Evolutionary conservation across 2,797 vertebrate species (phyloP), one percentile per base, ranked within the genome.

Genomic region (Gymnothorax reevesii): DNA sequence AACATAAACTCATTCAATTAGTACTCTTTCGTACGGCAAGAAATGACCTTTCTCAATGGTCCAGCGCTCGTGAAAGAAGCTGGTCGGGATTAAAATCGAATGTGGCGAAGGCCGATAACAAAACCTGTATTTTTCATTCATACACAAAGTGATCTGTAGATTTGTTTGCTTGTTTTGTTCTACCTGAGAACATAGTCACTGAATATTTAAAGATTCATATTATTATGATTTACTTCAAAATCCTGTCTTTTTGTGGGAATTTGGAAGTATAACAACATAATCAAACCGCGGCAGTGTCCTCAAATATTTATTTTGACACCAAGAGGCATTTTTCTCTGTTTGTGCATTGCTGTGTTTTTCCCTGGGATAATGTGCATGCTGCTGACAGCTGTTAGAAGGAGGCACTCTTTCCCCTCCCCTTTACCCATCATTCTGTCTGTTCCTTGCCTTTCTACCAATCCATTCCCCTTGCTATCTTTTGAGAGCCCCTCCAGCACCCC

Each of bases 1-100:
- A 93, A 88, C 91, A 91, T 93, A 93, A 93, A 87, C 91, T 82
- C 94, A 92, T 94, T 92, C 93, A 91, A n/a, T n/a, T 8, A 66
- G 62, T 66, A 90, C 89, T 25, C 13, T 42, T 75, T 12, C 27
- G 12, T 20, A 17, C 17, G 15, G 73, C 33, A 52, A 77, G 20
- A n/a, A 66, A 77, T 93, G 92, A 90, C 86, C 80, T 89, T 90
- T 88, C 85, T 89, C 90, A 90, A 89, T 89, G 84, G 85, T 87
- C 64, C 86, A 91, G 83, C 88, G 22, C 86, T n/a, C 57, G 89
- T 87, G 90, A 84, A 33, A 71, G 71, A 75, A 4, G 13, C 27
- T 49, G 13, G 73, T 22, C 20, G 33, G 15, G 73, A 25, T 9
- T 27, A 73, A 73, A 73, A 12, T 73, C 0, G 10, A 27, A 73